These are phyloP conservation scores for Crossocerus cetratus DNA, from an alignment of 2,888 invertebrate genomes.

Conservation along the genomic window DNA sequence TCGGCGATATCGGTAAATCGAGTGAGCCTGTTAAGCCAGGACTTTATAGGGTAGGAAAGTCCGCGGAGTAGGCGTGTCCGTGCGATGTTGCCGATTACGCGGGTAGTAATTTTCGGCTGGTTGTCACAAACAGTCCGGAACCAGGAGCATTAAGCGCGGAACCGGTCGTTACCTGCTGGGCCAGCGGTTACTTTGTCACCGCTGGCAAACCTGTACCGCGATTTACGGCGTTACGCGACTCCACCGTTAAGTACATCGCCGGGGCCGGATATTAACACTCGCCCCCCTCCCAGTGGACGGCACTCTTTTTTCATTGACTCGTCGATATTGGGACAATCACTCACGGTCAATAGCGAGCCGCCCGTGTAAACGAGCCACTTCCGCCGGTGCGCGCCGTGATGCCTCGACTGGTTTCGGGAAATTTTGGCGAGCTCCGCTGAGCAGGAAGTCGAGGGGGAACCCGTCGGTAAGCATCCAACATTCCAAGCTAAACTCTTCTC, in stretches of 20 bases:
- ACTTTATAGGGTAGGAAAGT: too few relatives aligned
- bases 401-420: too few relatives aligned
- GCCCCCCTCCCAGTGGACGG: background rate
- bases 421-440: too few relatives aligned
- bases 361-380: background rate
- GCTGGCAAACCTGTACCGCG: constrained; percentile 44
- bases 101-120: background rate
- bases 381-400: background rate
- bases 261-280: background rate
- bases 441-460: background rate
- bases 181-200: constrained; percentile 47
- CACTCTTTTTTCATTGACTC: background rate
- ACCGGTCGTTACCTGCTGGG: constrained; percentile 43
- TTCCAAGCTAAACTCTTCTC: too few relatives aligned
- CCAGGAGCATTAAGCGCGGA: constrained; percentile 22
- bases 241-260: constrained; percentile 3
- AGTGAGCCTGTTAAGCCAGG: too few relatives aligned
- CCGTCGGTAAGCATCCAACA: background rate
- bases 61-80: too few relatives aligned
- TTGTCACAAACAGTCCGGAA: background rate
- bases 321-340: background rate
- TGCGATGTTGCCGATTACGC: background rate
- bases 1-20: too few relatives aligned
- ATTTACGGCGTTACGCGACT: constrained; percentile 8
- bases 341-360: background rate